Percentiles rank a stretch among this genome's conserved stretches.
phyloP scores from a whole-genome alignment of 2,113 vertebrate species.

The Telmatochromis brichardi region DNA sequence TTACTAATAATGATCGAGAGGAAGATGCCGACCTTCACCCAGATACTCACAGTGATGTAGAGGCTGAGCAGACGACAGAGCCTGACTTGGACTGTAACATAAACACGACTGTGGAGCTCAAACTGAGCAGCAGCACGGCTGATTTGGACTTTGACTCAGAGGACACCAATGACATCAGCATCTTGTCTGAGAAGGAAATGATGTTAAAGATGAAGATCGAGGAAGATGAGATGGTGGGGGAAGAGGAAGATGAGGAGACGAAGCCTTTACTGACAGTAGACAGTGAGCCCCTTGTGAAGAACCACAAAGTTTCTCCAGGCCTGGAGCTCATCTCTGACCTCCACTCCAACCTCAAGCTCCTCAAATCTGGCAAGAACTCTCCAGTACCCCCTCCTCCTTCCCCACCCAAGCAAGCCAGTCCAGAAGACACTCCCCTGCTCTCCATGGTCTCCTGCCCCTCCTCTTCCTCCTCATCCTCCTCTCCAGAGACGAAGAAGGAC shows the following conservation, averaged over 20 bases:
- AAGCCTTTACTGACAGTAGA: conserved; percentile 40
- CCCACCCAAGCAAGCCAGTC: conserved; percentile 71
- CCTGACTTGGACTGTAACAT: conserved; percentile 21
- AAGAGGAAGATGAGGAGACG: conserved; percentile 36
- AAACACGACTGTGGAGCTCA: conserved; percentile 4
- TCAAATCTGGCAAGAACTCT: conserved; percentile 44
- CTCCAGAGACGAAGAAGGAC: conserved; percentile 94
- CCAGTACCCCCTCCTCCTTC: conserved; percentile 54
- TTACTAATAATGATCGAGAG: conserved; percentile 50
- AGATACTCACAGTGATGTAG: background rate
- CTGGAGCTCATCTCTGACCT: conserved; percentile 47
- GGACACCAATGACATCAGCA: conserved; percentile 61
- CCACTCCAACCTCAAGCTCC: conserved; percentile 37
- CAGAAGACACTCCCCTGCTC: conserved; percentile 79
- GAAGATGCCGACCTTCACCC: conserved; percentile 27
- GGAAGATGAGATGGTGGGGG: conserved; percentile 40
- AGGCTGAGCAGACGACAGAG: conserved; percentile 12
- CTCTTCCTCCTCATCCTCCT: conserved; percentile 79
- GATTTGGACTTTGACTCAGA: conserved; percentile 30
- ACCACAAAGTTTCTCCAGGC: conserved; percentile 1
- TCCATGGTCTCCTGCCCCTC: conserved; percentile 73
- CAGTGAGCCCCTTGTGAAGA: conserved; percentile 1
- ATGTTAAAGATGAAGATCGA: conserved; percentile 46
- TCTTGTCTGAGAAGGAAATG: conserved; percentile 60
- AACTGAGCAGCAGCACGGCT: conserved; percentile 27